Conservation (phyloP, 2,888 invertebrate species). For the Parnassius smintheus region DNA sequence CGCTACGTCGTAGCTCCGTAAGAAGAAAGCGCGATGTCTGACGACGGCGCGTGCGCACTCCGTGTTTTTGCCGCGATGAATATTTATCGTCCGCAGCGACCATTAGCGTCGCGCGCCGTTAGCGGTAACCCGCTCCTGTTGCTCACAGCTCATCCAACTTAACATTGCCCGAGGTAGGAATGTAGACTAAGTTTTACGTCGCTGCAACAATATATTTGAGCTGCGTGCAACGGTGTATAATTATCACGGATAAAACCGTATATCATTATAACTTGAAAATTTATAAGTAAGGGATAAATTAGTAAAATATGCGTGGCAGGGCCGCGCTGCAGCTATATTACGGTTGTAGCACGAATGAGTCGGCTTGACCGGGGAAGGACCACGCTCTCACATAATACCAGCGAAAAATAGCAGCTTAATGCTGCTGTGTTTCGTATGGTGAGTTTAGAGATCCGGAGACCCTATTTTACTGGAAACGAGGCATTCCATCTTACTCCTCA, state of each 20-base stretch:
- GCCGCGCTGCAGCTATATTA: no score
- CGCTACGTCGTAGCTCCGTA: constrained; percentile 40
- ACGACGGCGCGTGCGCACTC: constrained; percentile 63
- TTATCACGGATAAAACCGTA: neutral
- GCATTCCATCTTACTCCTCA: no score
- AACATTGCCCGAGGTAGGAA: constrained; percentile 27
- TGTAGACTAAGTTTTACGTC: constrained; percentile 16
- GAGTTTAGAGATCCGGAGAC: no score
- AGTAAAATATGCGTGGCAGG: no score
- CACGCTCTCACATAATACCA: no score
- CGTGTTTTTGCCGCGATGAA: constrained; percentile 77
- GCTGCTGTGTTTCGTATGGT: no score
- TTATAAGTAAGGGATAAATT: no score
- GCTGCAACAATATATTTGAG: neutral
- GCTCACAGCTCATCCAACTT: constrained; percentile 37
- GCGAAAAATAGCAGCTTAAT: no score
- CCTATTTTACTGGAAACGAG: no score
- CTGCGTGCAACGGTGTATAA: neutral
- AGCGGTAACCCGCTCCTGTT: constrained; percentile 47
- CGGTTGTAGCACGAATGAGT: no score
- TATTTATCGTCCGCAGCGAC: constrained; percentile 67
- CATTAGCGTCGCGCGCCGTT: constrained; percentile 41
- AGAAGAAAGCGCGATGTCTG: constrained; percentile 71
- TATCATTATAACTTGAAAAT: neutral
- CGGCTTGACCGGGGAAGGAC: no score